phyloP scores from a whole-genome alignment of 2,888 invertebrate species.

The Andrena fulva region DNA sequence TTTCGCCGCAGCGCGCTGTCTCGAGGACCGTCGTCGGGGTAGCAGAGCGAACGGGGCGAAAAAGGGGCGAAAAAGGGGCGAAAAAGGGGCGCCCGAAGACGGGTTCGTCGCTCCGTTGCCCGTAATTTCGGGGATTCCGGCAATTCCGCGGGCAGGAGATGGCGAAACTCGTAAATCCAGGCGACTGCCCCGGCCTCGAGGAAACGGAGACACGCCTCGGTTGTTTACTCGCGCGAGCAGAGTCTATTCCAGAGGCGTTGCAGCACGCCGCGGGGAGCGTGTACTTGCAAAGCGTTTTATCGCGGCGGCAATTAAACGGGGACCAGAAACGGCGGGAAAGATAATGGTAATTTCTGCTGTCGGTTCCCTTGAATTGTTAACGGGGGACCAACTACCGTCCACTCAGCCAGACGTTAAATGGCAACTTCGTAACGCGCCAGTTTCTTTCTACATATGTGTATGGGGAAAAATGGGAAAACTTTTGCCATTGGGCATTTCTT shows the following conservation, averaged over 20 bases:
- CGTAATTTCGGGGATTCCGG: constrained; percentile 51
- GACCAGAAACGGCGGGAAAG: constrained; percentile 17
- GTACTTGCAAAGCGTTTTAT: constrained; percentile 46
- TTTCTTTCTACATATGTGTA: not conserved
- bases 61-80: constrained; percentile 2
- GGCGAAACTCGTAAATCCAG: constrained; percentile 60
- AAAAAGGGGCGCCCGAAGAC: constrained; percentile 10
- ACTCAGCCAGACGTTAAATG: constrained; percentile 10
- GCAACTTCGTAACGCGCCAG: constrained; percentile 3
- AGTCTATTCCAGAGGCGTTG: constrained; percentile 29
- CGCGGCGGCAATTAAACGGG: constrained; percentile 37
- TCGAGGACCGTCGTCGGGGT: not conserved
- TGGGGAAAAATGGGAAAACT: too few species aligned
- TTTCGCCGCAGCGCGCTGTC: not conserved
- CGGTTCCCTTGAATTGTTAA: constrained; percentile 27
- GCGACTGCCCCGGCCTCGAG: constrained; percentile 67
- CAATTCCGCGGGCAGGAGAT: constrained; percentile 37
- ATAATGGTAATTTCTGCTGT: constrained; percentile 41
- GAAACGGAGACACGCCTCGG: constrained; percentile 83
- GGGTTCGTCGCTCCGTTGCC: not conserved
- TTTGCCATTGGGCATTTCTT: too few species aligned
- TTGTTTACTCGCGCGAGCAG: constrained; percentile 69
- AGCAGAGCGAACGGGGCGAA: not conserved
- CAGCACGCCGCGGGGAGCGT: constrained; percentile 9
- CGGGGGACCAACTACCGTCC: constrained; percentile 3